A percentile compares a stretch with the other conserved stretches of the same genome.
Conservation (phyloP, 2,113 vertebrate genomes). For the Hippocampus comes region DNA sequence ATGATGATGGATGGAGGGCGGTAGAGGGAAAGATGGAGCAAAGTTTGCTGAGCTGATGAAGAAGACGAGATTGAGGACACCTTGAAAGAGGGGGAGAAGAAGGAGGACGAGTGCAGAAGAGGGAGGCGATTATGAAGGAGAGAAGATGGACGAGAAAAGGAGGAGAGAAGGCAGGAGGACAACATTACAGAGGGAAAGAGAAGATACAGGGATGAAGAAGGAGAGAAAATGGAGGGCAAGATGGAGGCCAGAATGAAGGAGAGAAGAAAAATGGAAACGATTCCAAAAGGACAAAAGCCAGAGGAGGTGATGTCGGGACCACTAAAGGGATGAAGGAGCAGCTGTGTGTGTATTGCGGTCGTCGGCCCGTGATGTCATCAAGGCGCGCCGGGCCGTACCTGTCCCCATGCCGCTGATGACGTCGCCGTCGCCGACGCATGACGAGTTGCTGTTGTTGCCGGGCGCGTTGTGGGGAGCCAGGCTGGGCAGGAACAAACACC, state of each 20-base stretch:
- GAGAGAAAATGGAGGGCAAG: neutral
- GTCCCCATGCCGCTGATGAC: slow-evolving; percentile 92
- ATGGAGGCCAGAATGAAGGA: neutral
- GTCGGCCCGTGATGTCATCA: neutral
- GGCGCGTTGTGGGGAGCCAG: slow-evolving; percentile 93
- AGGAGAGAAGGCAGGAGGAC: neutral
- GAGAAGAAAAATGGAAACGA: neutral
- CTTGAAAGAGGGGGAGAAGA: no score
- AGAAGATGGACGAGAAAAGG: slow-evolving; percentile 6
- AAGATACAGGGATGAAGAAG: slow-evolving; percentile 3
- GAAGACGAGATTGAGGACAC: no score
- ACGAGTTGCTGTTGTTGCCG: slow-evolving; percentile 83
- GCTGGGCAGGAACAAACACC: slow-evolving; percentile 94
- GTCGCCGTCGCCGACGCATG: slow-evolving; percentile 84
- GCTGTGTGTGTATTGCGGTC: neutral
- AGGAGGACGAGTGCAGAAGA: no score
- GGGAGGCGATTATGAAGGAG: neutral
- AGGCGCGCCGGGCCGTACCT: slow-evolving; percentile 67
- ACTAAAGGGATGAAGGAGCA: neutral
- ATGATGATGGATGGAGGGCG: no score
- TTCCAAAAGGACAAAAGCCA: neutral
- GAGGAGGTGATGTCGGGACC: neutral
- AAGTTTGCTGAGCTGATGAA: no score
- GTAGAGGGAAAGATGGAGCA: no score
- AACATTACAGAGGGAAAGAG: neutral